phyloP scores from a whole-genome alignment of 2,797 vertebrate genomes.

The Trachurus trachurus region DNA sequence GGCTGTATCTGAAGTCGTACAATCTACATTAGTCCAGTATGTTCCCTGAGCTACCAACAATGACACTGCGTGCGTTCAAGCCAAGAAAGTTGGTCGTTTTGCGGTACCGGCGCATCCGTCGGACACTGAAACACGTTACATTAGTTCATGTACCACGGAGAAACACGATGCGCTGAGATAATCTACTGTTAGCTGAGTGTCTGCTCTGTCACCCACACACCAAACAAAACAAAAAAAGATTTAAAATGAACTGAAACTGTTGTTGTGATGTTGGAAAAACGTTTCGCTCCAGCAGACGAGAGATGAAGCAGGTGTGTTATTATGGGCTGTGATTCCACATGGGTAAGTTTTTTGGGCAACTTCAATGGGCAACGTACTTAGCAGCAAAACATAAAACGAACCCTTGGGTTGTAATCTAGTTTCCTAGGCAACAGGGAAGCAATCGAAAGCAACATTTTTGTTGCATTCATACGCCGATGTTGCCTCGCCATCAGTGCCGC shows the following conservation, averaged over 20 bases:
- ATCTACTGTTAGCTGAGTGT: neutral
- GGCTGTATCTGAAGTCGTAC: constrained; percentile 56
- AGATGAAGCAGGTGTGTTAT: constrained; percentile 7
- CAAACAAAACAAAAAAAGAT: neutral
- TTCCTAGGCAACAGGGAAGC: constrained; percentile 44
- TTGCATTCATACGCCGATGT: constrained; percentile 17
- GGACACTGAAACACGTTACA: constrained; percentile 4
- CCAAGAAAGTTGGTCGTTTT: constrained; percentile 31
- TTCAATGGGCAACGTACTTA: constrained; percentile 43
- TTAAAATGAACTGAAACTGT: neutral
- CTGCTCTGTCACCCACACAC: neutral
- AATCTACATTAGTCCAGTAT: constrained; percentile 73
- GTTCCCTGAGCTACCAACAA: constrained; percentile 83
- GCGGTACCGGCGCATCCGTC: constrained; percentile 25
- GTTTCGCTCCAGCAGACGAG: neutral
- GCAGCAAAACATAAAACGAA: constrained; percentile 66
- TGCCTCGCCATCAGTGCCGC: constrained; percentile 5
- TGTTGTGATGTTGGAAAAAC: neutral
- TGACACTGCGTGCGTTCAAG: constrained; percentile 30
- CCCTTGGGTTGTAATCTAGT: constrained; percentile 43
- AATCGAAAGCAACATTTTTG: constrained; percentile 13
- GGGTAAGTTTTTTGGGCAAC: constrained; percentile 6
- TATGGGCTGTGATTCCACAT: constrained; percentile 2
- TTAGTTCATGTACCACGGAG: neutral
- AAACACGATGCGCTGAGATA: constrained; percentile 9